Conservation (phyloP, 2,113 vertebrate species). For the Origma solitaria region DNA sequence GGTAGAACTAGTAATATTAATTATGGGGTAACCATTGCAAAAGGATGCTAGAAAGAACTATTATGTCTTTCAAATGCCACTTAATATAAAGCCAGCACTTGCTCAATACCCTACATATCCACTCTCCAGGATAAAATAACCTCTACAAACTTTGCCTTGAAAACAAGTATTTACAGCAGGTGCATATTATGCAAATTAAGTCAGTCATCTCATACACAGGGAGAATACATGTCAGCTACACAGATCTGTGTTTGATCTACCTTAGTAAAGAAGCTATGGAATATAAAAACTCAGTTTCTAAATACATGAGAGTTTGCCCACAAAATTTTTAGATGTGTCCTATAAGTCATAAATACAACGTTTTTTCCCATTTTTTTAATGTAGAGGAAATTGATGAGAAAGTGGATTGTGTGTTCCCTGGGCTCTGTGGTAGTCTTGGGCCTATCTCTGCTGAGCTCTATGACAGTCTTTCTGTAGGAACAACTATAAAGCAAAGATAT, state of each 20-base stretch:
- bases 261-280: not conserved
- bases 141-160: not conserved
- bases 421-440: not conserved
- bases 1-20: not conserved
- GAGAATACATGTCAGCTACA: not conserved
- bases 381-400: not conserved
- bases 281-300: not conserved
- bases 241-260: not conserved
- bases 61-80: not conserved
- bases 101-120: not conserved
- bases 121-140: not conserved
- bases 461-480: not conserved
- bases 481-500: not conserved
- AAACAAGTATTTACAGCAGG: not conserved
- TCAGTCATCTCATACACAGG: not conserved
- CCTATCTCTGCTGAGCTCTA: not conserved
- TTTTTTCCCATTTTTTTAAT: no score
- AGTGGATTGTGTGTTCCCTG: accelerated
- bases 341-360: not conserved
- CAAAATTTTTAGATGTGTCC: not conserved
- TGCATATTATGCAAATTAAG: not conserved
- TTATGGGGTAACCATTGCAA: not conserved
- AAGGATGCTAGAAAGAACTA: not conserved
- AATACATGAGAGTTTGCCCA: not conserved
- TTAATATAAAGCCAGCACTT: not conserved